phyloP scores from a whole-genome alignment of 2,797 vertebrate genomes.

The Poliocrania exsul region DNA sequence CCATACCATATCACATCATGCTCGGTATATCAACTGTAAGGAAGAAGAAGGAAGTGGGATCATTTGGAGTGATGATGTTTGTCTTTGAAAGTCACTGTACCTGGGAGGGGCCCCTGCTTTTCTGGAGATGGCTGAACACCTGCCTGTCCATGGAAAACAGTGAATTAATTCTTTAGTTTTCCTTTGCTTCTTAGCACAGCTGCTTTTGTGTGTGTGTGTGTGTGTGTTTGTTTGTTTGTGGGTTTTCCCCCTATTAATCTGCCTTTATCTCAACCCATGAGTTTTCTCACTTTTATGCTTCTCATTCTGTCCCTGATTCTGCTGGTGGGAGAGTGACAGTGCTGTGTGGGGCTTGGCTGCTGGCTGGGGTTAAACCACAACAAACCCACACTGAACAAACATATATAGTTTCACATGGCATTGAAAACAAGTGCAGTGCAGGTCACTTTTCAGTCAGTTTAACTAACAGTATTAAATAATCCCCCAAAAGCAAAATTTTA shows the following conservation, averaged over 20 bases:
- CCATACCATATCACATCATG: background rate
- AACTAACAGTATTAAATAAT: background rate
- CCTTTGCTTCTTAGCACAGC: background rate
- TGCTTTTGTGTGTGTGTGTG: too few relatives aligned
- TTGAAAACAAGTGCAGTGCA: background rate
- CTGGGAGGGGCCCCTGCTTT: accelerated
- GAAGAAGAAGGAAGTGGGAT: background rate
- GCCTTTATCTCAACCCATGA: background rate
- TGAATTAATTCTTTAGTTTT: background rate
- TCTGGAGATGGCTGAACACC: background rate
- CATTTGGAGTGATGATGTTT: background rate
- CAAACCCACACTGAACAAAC: accelerated
- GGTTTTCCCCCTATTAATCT: background rate
- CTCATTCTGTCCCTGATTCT: background rate
- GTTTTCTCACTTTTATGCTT: background rate
- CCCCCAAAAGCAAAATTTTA: background rate
- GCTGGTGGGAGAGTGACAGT: background rate
- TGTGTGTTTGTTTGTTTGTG: too few relatives aligned
- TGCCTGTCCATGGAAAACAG: background rate
- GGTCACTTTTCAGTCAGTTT: background rate
- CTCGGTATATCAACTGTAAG: background rate
- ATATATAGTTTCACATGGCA: accelerated
- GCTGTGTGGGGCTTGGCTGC: background rate
- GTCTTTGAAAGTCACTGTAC: background rate
- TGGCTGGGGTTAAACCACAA: background rate